Evolutionary conservation across 2,888 invertebrate species (phyloP).

Genomic region (Amaurobius ferox): DNA sequence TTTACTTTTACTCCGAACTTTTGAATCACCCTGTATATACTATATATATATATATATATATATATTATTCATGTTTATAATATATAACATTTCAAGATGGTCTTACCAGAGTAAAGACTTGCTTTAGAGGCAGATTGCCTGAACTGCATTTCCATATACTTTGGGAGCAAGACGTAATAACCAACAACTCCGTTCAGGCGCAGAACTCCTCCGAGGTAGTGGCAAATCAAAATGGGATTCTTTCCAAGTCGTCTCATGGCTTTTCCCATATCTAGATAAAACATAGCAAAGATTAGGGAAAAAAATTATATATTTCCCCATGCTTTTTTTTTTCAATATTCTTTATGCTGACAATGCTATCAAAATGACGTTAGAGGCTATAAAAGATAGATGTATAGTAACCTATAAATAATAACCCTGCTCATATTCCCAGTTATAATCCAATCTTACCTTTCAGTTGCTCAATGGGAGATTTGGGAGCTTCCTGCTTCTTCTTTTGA

Average conservation of each 20-base stretch:
- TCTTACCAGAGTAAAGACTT: constrained; percentile 72
- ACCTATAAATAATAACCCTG: too few species aligned
- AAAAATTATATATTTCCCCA: too few species aligned
- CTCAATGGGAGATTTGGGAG: constrained; percentile 43
- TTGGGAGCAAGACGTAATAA: constrained; percentile 74
- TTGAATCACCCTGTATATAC: too few species aligned
- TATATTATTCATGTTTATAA: too few species aligned
- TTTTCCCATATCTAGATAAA: constrained; percentile 59
- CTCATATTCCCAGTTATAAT: too few species aligned
- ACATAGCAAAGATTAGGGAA: too few species aligned
- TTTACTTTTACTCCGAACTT: too few species aligned
- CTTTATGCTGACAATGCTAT: too few species aligned
- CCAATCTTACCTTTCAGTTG: constrained; percentile 58
- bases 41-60: too few species aligned
- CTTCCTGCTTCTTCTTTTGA: constrained; percentile 36
- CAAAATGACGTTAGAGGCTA: too few species aligned
- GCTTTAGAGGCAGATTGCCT: constrained; percentile 74
- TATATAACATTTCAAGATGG: background rate
- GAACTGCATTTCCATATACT: constrained; percentile 74
- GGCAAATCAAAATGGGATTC: constrained; percentile 73
- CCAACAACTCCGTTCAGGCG: constrained; percentile 74
- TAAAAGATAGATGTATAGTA: too few species aligned
- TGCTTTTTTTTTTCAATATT: too few species aligned
- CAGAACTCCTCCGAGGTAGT: constrained; percentile 72
- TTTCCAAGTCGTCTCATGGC: constrained; percentile 69